Conservation (phyloP, 2,113 vertebrate genomes). For the Oncorhynchus nerka region DNA sequence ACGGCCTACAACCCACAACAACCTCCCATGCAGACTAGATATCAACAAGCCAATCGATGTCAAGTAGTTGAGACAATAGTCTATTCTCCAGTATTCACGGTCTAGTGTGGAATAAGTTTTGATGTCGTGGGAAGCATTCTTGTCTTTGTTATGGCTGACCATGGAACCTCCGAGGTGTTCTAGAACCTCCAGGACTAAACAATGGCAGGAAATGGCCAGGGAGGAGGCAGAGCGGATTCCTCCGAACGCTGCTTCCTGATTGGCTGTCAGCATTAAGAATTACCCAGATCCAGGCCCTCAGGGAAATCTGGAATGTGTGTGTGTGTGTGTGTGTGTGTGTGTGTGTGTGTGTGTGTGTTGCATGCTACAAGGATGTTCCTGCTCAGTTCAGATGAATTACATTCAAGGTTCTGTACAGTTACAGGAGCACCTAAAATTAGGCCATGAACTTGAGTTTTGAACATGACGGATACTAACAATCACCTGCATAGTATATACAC, state of each 20-base stretch:
- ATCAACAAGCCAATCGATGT: no score
- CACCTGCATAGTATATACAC: no score
- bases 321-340: conserved; percentile 21
- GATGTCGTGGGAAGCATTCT: conserved; percentile 37
- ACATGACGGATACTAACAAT: no score
- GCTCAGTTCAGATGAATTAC: no score
- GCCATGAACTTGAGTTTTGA: no score
- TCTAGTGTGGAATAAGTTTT: neutral
- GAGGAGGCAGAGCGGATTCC: conserved; percentile 70
- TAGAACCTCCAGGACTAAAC: conserved; percentile 57
- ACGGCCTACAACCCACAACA: no score
- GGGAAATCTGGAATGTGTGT: conserved; percentile 44
- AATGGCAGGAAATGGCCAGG: conserved; percentile 82
- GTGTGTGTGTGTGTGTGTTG: neutral
- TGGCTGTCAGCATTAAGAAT: conserved; percentile 78
- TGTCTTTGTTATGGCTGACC: conserved; percentile 34
- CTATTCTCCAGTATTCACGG: no score
- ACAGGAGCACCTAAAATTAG: no score
- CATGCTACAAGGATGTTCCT: no score
- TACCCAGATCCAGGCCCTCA: conserved; percentile 66
- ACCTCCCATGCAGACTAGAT: no score
- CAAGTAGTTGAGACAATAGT: no score
- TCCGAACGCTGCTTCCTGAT: conserved; percentile 79
- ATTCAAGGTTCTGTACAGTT: no score
- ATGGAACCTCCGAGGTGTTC: conserved; percentile 25